Conservation (phyloP, 2,797 vertebrate genomes). For the Gambusia yucatana region DNA sequence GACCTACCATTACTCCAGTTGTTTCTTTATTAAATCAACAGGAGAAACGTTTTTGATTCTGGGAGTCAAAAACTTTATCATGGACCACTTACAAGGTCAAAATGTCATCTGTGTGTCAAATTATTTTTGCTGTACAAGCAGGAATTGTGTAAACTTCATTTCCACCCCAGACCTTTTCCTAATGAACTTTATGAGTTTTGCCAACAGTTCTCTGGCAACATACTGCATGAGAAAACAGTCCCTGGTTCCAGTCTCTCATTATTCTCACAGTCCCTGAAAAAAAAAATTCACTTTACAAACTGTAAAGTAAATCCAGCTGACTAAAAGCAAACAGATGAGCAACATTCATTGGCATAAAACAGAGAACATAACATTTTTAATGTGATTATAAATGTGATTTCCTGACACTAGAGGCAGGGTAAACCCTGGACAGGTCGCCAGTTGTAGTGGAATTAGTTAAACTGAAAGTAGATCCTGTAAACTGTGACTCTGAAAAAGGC, state of each 20-base stretch:
- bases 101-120: neutral
- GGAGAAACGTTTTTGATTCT: neutral
- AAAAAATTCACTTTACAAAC: neutral
- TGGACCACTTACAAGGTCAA: neutral
- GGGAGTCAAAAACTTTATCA: neutral
- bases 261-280: no score
- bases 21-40: neutral
- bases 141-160: neutral
- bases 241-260: slow-evolving; percentile 1
- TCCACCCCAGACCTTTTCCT: neutral
- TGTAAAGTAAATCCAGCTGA: neutral
- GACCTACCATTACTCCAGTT: neutral
- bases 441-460: no score
- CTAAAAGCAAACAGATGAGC: neutral
- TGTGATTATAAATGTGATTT: neutral
- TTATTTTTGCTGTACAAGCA: neutral
- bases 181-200: neutral
- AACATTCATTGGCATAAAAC: neutral
- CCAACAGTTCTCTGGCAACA: slow-evolving; percentile 4
- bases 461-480: no score
- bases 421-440: no score
- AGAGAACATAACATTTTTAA: neutral
- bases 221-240: neutral
- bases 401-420: neutral
- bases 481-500: neutral